Percentiles rank a stretch among this genome's conserved stretches.
Evolutionary conservation across 2,797 vertebrate genomes (phyloP).

Genomic region (Molossus molossus): DNA sequence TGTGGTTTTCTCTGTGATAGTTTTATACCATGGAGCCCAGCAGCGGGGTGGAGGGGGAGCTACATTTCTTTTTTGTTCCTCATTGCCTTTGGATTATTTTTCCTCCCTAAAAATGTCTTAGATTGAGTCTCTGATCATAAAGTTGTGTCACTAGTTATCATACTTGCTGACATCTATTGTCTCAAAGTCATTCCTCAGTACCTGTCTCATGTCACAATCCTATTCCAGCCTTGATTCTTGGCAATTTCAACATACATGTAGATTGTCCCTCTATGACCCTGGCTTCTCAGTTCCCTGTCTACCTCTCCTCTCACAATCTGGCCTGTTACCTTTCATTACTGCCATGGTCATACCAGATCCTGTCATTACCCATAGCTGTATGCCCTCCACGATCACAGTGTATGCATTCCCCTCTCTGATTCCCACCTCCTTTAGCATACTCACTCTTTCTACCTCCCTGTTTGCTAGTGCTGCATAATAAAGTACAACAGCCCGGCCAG

Average conservation of each 20-base stretch:
- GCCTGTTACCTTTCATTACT: neutral
- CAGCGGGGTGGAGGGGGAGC: neutral
- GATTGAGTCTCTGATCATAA: neutral
- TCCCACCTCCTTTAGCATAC: neutral
- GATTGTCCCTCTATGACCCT: neutral
- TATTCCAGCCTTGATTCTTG: neutral
- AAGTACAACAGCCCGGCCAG: neutral
- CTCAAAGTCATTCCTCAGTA: neutral
- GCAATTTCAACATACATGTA: neutral
- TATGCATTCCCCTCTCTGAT: rapidly evolving
- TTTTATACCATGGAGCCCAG: neutral
- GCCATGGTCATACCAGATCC: neutral
- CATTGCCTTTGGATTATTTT: neutral
- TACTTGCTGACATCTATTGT: neutral
- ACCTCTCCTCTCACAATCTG: neutral
- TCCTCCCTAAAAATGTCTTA: neutral
- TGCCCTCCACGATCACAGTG: neutral
- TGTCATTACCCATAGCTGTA: neutral
- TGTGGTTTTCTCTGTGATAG: neutral
- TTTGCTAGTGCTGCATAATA: neutral
- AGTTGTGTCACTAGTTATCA: neutral
- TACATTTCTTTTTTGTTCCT: neutral
- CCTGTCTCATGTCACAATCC: neutral
- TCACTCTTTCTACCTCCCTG: neutral
- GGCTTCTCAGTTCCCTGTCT: neutral